Percentiles rank a stretch among this genome's conserved stretches.
These are phyloP conservation scores for Myotis planiceps DNA, from an alignment of 2,797 vertebrate species.

Conservation along the genomic window DNA sequence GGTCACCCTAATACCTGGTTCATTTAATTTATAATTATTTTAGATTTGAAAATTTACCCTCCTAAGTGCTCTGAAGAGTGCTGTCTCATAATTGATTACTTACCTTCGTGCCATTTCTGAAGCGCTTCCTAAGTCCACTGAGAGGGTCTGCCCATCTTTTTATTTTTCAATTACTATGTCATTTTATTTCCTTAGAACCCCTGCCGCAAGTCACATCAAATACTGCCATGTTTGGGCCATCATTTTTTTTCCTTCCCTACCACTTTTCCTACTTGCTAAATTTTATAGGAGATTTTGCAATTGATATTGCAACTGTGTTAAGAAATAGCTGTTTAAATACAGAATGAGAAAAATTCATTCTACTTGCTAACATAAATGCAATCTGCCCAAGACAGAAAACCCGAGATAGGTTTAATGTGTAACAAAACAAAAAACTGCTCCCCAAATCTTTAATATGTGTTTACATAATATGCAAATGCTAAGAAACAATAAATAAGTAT, in stretches of 20 bases:
- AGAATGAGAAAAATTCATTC: slow-evolving; percentile 60
- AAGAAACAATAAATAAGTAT: slow-evolving; percentile 43
- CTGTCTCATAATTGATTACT: not conserved
- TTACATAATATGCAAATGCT: slow-evolving; percentile 52
- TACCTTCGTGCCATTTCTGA: slow-evolving; percentile 8
- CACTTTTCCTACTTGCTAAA: slow-evolving; percentile 36
- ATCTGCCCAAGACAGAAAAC: not conserved
- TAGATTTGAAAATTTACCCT: not conserved
- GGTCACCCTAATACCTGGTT: not conserved
- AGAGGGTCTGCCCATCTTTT: not conserved
- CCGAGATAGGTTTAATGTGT: slow-evolving; percentile 65
- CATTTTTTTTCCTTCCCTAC: not conserved
- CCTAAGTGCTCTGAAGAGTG: not conserved
- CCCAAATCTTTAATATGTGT: slow-evolving; percentile 16
- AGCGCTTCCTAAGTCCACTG: not conserved
- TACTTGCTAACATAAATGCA: slow-evolving; percentile 67
- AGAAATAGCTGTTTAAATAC: slow-evolving; percentile 61
- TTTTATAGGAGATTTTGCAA: not conserved
- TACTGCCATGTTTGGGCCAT: not conserved
- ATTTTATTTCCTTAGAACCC: slow-evolving; percentile 29
- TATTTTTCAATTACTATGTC: slow-evolving; percentile 7
- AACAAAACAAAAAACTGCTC: slow-evolving; percentile 54
- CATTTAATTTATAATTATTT: slow-evolving; percentile 27
- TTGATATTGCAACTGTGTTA: slow-evolving; percentile 28
- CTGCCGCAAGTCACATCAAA: not conserved